Base-by-base conservation (phyloP, 2,888 invertebrate species). In the Sinohyriopsis cumingii region DNA sequence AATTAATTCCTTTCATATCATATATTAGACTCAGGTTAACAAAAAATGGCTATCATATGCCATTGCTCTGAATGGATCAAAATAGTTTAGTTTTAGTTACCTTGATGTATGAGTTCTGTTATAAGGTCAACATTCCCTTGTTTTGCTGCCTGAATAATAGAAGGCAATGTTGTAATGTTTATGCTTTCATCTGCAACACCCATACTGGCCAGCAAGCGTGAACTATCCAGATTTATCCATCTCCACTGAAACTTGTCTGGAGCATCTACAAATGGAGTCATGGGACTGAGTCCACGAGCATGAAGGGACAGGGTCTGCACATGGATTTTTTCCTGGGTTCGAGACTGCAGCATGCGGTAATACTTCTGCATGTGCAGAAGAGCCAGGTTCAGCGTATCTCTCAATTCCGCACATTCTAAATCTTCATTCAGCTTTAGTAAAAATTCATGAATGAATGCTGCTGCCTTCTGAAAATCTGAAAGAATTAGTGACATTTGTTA, bases 401-500 rank as follows among this genome's bases (percentile, higher is more conserved):
- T 82, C 15, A 89, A 81, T 71, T 89, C 89, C 7, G 89, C 89
- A 84, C 89, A 88, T 77, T 89, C 89, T 57, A 80, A 82, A 77
- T 88, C 88, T 72, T 87, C 87, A 61, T 81, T 86, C 61, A 89
- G 78, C 75, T 89, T 89, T 53, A 89, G 81, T 65, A 89, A 76
- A 77, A 89, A 89, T 75, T 89, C 89, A 73, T 89, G 86, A 59
- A 89, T 85, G 72, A 88, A 86, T 75, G 89, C 87, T 45, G 89
- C 88, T 63, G 89, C 88, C 78, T 89, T 89, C 75, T 89, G 89
- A 76, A 89, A 89, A 83, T 89, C 89, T 89, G 77, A 67, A 80
- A 80, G 12, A 67, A 28, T 61, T 63, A 71, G 67, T 22, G 33
- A 60, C n/a, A 59, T 59, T 22, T 18, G 15, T 45, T 45, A 45